A percentile compares a stretch with the other conserved stretches of the same genome.
Conservation (phyloP, 2,113 vertebrate genomes). For the Osmerus mordax region DNA sequence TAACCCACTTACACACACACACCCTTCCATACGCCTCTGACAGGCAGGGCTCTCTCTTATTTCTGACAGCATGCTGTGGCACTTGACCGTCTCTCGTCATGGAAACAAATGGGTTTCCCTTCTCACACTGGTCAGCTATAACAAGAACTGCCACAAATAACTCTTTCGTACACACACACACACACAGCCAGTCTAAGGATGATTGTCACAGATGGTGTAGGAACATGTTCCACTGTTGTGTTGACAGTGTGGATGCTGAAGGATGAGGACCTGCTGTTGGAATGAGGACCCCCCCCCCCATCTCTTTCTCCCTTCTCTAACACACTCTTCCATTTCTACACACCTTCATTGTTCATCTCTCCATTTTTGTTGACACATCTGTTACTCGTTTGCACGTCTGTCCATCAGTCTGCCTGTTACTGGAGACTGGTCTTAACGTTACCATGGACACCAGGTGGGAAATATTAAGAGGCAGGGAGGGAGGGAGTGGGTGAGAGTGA, state of each 20-base stretch:
- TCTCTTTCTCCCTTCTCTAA: too few species aligned
- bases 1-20: neutral
- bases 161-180: too few species aligned
- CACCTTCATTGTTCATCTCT: neutral
- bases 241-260: too few species aligned
- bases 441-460: constrained; percentile 15
- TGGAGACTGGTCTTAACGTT: neutral
- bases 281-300: too few species aligned
- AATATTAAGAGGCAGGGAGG: constrained; percentile 27
- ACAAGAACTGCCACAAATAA: neutral
- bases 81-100: neutral
- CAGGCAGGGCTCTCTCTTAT: neutral
- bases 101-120: neutral
- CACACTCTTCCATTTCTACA: too few species aligned
- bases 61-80: neutral
- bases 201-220: neutral
- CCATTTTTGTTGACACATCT: neutral
- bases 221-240: too few species aligned
- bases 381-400: constrained; percentile 1
- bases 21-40: neutral
- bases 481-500: constrained; percentile 27
- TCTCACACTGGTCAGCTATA: neutral
- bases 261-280: too few species aligned
- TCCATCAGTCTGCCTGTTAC: too few species aligned
- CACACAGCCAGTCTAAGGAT: neutral